phyloP scores from a whole-genome alignment of 2,113 vertebrate species.

The Lota lota region DNA sequence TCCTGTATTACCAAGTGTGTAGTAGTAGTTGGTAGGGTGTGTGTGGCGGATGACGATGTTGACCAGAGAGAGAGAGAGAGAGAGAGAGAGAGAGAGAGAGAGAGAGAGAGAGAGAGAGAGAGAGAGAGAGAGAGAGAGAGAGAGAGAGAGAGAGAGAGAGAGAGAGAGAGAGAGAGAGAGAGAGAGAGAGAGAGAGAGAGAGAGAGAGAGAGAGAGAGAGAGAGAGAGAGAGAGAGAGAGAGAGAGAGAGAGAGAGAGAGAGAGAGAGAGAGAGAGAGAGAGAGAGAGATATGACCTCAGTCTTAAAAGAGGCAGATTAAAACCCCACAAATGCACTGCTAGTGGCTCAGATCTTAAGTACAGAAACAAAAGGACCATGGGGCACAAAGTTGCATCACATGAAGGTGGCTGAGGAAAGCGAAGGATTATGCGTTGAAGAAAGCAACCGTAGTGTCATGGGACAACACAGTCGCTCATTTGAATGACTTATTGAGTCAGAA shows the following conservation, averaged over 20 bases:
- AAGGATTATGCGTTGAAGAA: conserved; percentile 49
- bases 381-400: conserved; percentile 59
- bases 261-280: conserved; percentile 30
- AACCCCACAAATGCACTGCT: conserved; percentile 71
- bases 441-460: too few species aligned
- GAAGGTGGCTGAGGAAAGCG: conserved; percentile 61
- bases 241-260: conserved; percentile 3
- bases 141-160: background rate
- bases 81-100: too few species aligned
- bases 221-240: conserved; percentile 2
- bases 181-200: too few species aligned
- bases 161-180: too few species aligned
- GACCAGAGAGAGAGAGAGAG: conserved; percentile 40
- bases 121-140: too few species aligned
- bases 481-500: too few species aligned
- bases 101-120: too few species aligned
- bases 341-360: conserved; percentile 46
- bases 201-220: conserved; percentile 1
- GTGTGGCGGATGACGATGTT: conserved; percentile 69
- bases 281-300: conserved; percentile 72
- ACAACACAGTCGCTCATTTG: too few species aligned
- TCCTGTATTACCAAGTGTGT: conserved; percentile 65
- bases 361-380: conserved; percentile 49
- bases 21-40: conserved; percentile 56
- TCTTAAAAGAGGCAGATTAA: conserved; percentile 71